Evolutionary conservation across 1,140 invertebrate species (phyloP).

Genomic region (Megalopta genalis): DNA sequence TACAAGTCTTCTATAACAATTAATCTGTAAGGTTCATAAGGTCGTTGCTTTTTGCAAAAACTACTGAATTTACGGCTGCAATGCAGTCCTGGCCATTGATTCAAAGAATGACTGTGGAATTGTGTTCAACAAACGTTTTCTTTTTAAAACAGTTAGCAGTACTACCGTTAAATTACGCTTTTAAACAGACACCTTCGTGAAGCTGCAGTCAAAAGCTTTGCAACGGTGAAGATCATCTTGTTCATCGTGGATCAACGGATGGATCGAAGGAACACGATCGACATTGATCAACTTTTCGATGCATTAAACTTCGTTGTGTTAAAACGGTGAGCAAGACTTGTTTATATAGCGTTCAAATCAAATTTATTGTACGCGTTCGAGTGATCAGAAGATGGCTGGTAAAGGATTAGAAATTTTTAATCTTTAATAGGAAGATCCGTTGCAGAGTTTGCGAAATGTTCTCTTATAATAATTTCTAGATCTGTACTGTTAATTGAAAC

Average conservation of each 20-base stretch:
- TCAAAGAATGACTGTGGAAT: slow-evolving; percentile 57
- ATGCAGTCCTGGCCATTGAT: slow-evolving; percentile 43
- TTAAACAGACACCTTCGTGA: slow-evolving; percentile 35
- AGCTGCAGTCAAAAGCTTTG: slow-evolving; percentile 20
- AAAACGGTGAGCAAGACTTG: neutral
- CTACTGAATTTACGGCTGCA: slow-evolving; percentile 49
- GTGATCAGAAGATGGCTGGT: neutral
- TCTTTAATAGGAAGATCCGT: slow-evolving; percentile 37
- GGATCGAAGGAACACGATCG: neutral
- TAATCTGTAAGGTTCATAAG: slow-evolving; percentile 37
- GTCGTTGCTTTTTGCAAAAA: slow-evolving; percentile 41
- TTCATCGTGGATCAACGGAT: neutral
- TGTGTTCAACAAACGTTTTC: slow-evolving; percentile 53
- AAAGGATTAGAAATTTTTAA: neutral
- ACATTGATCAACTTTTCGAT: slow-evolving; percentile 1
- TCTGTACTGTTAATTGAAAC: slow-evolving; percentile 49
- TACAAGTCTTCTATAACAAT: slow-evolving; percentile 33
- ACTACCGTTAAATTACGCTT: slow-evolving; percentile 52
- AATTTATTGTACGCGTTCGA: neutral
- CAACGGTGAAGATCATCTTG: slow-evolving; percentile 7
- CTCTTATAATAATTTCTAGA: slow-evolving; percentile 59
- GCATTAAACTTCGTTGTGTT: neutral
- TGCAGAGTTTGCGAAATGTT: slow-evolving; percentile 51
- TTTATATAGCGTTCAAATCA: neutral
- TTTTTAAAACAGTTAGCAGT: slow-evolving; percentile 45